phyloP scores from a whole-genome alignment of 2,113 vertebrate genomes.

The Romanogobio albipinnatus region DNA sequence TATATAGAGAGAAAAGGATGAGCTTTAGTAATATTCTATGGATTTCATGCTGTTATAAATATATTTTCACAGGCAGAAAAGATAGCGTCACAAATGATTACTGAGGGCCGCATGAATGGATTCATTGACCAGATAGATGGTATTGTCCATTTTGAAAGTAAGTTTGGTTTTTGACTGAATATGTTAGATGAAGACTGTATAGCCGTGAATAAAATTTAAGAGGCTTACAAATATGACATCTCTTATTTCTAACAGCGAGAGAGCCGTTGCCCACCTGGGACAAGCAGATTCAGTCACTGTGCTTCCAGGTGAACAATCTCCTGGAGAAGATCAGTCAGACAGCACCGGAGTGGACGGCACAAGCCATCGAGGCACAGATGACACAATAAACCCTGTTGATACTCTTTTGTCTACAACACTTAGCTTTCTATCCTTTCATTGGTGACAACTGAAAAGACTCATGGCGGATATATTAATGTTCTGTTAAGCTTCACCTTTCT shows the following conservation, averaged over 20 bases:
- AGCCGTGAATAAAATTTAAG: background rate
- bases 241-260: constrained; percentile 77
- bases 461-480: background rate
- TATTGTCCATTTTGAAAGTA: constrained; percentile 99
- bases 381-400: constrained; percentile 79
- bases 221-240: background rate
- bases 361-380: constrained; percentile 97
- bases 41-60: too few species aligned
- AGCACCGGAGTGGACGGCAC: constrained; percentile 94
- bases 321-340: constrained; percentile 95
- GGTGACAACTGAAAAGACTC: constrained; percentile 37
- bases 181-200: background rate
- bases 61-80: constrained; percentile 88
- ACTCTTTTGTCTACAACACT: background rate
- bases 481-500: background rate
- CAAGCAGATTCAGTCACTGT: constrained; percentile 98
- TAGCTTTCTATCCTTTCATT: background rate
- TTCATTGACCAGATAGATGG: constrained; percentile 99
- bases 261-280: constrained; percentile 98
- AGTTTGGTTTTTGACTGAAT: constrained; percentile 64
- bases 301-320: constrained; percentile 98
- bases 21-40: too few species aligned
- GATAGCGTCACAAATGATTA: constrained; percentile 99
- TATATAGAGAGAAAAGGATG: background rate
- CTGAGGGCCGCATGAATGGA: constrained; percentile 98